Evolutionary conservation across 2,888 invertebrate genomes (phyloP), one percentile per base, ranked within the genome.

Genomic region (Bugula neritina): DNA sequence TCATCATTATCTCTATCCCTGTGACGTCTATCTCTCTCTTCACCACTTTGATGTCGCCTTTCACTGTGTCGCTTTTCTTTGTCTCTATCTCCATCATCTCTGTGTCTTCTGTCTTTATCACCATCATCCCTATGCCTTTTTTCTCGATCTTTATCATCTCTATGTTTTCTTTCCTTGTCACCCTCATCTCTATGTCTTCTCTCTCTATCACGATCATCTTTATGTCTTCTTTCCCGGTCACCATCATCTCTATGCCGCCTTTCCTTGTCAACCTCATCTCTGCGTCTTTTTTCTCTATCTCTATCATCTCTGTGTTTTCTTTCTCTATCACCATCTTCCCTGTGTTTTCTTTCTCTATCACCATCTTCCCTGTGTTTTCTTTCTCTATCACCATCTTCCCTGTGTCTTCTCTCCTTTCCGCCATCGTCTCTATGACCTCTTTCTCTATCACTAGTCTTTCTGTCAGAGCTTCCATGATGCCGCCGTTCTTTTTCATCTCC

Each of bases 331-430:
- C 69, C 54, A 25, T 35, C 25, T 10, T 27, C 31, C 58, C 29
- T 58, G 10, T 23, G 58, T 17, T 54, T 52, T 31, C 10, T 29
- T 55, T 75, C 74, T 21, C 74, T 74, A 23, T 76, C 75, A 34
- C 29, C 27, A 3, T n/a, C 69, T 69, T 73, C 74, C 73, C 76
- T 73, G 57, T 74, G 73, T 72, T 73, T 74, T 34, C 75, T 57
- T 72, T 63, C 63, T 63, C 76, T 73, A 63, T 70, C 52, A 25
- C 27, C 57, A 3, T n/a, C 17, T n/a, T 70, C 70, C 23, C 35
- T 52, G 35, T 70, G 43, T 27, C 35, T 35, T 21, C 31, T 17
- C 13, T 52, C 35, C 31, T 23, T 54, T 13, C 43, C 43, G 54
- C 5, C 69, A 29, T 23, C 70, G 29, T 43, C 71, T 54, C 17